Evolutionary conservation across 2,888 invertebrate species (phyloP).

Genomic region (Teinopalpus imperialis): DNA sequence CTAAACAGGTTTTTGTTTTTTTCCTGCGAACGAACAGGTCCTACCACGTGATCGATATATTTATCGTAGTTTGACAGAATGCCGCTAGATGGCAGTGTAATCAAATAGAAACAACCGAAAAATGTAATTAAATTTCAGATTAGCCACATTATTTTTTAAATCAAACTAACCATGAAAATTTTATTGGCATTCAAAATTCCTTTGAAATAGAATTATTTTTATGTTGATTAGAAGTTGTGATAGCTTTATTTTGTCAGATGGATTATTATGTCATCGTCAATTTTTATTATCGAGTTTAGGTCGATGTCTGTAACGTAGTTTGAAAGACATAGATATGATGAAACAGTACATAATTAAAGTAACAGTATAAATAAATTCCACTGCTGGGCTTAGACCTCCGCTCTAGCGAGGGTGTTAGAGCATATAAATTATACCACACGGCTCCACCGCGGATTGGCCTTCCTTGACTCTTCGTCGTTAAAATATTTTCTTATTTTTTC

Average conservation of each 20-base stretch:
- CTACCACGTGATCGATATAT: conserved; percentile 60
- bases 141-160: conserved; percentile 37
- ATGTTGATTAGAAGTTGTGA: conserved; percentile 51
- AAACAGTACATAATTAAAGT: too few species aligned
- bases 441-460: too few species aligned
- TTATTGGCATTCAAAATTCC: conserved; percentile 52
- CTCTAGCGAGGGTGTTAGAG: too few species aligned
- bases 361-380: too few species aligned
- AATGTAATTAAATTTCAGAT: conserved; percentile 41
- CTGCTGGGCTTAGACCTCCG: too few species aligned
- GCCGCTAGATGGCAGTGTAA: conserved; percentile 51
- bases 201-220: conserved; percentile 50
- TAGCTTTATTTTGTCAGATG: conserved; percentile 9
- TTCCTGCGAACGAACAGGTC: conserved; percentile 41
- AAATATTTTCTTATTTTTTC: too few species aligned
- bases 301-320: too few species aligned
- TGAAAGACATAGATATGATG: too few species aligned
- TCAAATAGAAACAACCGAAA: conserved; percentile 27
- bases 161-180: conserved; percentile 56
- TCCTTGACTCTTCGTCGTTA: too few species aligned
- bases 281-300: too few species aligned
- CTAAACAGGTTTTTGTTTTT: conserved; percentile 72
- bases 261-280: neutral
- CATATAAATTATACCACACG: too few species aligned
- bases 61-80: conserved; percentile 37